These are phyloP conservation scores for Podarcis raffonei DNA, from an alignment of 2,113 vertebrate species.

Conservation along the genomic window DNA sequence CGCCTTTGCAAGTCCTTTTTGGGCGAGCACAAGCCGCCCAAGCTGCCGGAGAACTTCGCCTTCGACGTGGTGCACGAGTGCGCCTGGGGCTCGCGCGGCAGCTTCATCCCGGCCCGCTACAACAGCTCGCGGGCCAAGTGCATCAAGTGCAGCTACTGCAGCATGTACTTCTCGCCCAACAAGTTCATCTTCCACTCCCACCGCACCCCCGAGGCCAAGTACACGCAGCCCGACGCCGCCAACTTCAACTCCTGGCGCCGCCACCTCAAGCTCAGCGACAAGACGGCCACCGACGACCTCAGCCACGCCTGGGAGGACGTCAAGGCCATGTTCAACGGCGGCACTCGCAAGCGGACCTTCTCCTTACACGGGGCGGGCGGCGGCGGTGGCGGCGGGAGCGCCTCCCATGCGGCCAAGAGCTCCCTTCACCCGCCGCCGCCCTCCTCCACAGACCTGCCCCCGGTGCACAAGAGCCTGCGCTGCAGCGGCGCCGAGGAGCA, in stretches of 20 bases:
- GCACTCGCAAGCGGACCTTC: conserved; percentile 92
- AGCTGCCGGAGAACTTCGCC: conserved; percentile 94
- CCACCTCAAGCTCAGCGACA: conserved; percentile 90
- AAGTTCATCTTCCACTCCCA: conserved; percentile 99
- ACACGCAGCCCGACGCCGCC: conserved; percentile 96
- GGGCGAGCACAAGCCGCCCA: conserved; percentile 90
- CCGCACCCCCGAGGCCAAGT: conserved; percentile 92
- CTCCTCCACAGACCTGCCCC: conserved; percentile 60
- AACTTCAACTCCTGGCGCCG: conserved; percentile 98
- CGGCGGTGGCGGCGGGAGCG: conserved; percentile 52
- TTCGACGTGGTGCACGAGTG: conserved; percentile 94
- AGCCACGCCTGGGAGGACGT: conserved; percentile 95
- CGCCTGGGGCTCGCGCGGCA: conserved; percentile 93
- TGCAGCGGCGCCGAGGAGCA: conserved; percentile 64
- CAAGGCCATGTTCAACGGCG: conserved; percentile 97
- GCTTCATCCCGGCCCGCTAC: conserved; percentile 95
- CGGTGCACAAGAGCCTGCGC: conserved; percentile 73
- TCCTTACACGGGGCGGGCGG: conserved; percentile 76
- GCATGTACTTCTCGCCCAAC: conserved; percentile 97
- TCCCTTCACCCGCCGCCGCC: conserved; percentile 43
- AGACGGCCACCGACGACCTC: conserved; percentile 84
- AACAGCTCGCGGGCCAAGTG: conserved; percentile 98
- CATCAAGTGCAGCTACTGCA: conserved; percentile 97
- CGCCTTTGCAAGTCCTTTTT: conserved; percentile 96
- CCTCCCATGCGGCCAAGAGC: conserved; percentile 48